phyloP scores from a whole-genome alignment of 2,888 invertebrate species.

The Hirtodrosophila alboralis region DNA sequence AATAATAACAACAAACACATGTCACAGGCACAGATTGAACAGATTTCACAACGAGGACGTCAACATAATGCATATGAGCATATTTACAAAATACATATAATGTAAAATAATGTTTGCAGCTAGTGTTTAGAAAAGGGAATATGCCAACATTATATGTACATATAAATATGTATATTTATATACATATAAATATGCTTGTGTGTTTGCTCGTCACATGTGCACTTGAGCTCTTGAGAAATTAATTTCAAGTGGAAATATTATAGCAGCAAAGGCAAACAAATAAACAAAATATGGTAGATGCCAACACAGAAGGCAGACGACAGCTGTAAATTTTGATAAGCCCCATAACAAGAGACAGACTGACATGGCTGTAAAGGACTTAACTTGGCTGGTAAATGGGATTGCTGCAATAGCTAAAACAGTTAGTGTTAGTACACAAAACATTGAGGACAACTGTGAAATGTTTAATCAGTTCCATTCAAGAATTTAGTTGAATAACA shows the following conservation, averaged over 20 bases:
- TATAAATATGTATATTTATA: not conserved
- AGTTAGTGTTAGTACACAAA: no score
- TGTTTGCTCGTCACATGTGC: constrained; percentile 70
- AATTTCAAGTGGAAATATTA: constrained; percentile 80
- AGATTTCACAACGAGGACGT: constrained; percentile 69
- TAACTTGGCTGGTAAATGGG: constrained; percentile 12
- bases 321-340: constrained; percentile 72
- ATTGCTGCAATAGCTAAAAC: constrained; percentile 10
- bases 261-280: constrained; percentile 60
- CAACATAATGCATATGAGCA: constrained; percentile 68
- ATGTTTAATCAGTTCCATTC: no score
- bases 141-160: constrained; percentile 13
- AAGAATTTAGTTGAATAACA: no score
- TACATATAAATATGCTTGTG: constrained; percentile 5
- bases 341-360: constrained; percentile 36
- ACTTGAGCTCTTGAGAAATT: constrained; percentile 80
- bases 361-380: constrained; percentile 28
- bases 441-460: no score
- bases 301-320: constrained; percentile 42
- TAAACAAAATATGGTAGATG: constrained; percentile 58
- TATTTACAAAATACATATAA: constrained; percentile 42
- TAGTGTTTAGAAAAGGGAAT: constrained; percentile 73
- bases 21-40: constrained; percentile 75
- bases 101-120: constrained; percentile 60
- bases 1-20: constrained; percentile 56